A percentile compares a stretch with the other conserved stretches of the same genome.
phyloP scores from a whole-genome alignment of 2,797 vertebrate genomes.

The Harpagifer antarcticus region DNA sequence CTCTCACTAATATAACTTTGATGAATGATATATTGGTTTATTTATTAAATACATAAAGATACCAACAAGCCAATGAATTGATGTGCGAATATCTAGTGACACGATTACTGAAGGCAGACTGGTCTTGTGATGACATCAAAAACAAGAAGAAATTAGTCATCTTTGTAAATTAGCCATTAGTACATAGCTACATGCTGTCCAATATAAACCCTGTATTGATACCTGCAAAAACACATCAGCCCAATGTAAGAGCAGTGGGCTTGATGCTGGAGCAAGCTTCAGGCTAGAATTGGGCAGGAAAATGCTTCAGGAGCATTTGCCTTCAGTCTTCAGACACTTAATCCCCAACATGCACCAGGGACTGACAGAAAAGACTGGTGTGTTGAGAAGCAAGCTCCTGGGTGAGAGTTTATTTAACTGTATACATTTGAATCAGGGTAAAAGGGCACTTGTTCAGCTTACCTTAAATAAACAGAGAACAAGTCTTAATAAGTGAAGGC shows the following conservation, averaged over 20 bases:
- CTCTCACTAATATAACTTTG: not conserved
- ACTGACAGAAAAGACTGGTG: constrained; percentile 6
- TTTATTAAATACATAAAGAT: constrained; percentile 13
- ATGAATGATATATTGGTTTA: not conserved
- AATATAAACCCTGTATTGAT: not conserved
- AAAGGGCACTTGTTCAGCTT: not conserved
- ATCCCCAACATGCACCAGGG: constrained; percentile 12
- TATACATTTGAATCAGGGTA: not conserved
- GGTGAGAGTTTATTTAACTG: constrained; percentile 14
- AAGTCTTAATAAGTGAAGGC: not conserved
- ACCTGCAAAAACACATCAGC: not conserved
- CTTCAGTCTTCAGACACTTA: constrained; percentile 23
- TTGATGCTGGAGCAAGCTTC: not conserved
- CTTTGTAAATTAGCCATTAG: too few species aligned
- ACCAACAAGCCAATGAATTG: not conserved
- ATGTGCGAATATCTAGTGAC: too few species aligned
- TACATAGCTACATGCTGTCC: too few species aligned
- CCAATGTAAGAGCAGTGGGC: not conserved
- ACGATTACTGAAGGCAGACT: too few species aligned
- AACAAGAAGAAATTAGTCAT: too few species aligned
- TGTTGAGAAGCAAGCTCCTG: constrained; percentile 15
- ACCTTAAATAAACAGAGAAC: constrained; percentile 1
- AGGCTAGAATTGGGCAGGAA: constrained; percentile 19
- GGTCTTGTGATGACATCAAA: too few species aligned
- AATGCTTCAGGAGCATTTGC: constrained; percentile 4